Conservation (phyloP, 2,888 invertebrate genomes). For the Odontomyia ornata region DNA sequence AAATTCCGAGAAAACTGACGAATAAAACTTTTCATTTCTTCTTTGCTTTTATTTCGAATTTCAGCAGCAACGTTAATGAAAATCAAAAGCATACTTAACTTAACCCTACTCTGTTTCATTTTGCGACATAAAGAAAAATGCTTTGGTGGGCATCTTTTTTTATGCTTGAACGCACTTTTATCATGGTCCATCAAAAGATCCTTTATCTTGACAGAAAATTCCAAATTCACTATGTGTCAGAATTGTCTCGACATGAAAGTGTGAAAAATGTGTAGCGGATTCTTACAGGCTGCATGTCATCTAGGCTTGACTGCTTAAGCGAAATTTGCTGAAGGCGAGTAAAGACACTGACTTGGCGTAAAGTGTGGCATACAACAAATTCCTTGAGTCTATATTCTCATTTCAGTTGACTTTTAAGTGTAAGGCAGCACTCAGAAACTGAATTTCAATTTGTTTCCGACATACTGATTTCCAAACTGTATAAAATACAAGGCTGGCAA, state of each 20-base stretch:
- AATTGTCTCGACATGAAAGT: conserved; percentile 11
- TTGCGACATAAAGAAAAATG: background rate
- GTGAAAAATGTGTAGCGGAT: conserved; percentile 19
- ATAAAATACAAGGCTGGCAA: too few species aligned
- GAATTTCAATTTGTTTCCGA: too few species aligned
- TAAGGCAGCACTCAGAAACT: too few species aligned
- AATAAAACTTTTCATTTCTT: background rate
- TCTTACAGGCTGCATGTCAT: background rate
- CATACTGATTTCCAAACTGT: too few species aligned
- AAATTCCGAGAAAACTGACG: background rate
- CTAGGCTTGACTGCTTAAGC: background rate
- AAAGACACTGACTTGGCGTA: too few species aligned
- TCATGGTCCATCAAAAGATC: conserved; percentile 29
- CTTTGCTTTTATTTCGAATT: background rate
- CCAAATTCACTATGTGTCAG: background rate
- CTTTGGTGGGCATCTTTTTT: conserved; percentile 7
- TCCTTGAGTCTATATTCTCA: too few species aligned
- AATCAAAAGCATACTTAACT: background rate
- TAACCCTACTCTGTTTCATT: background rate
- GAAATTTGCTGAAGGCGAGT: too few species aligned
- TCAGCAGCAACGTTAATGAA: background rate
- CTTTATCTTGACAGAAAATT: conserved; percentile 3
- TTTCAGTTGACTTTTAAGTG: too few species aligned
- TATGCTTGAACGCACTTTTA: conserved; percentile 17
- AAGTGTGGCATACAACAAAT: too few species aligned